A percentile compares a stretch with the other conserved stretches of the same genome.
These are phyloP conservation scores for Cosmopolites sordidus DNA, from an alignment of 2,888 invertebrate genomes.

Conservation along the genomic window DNA sequence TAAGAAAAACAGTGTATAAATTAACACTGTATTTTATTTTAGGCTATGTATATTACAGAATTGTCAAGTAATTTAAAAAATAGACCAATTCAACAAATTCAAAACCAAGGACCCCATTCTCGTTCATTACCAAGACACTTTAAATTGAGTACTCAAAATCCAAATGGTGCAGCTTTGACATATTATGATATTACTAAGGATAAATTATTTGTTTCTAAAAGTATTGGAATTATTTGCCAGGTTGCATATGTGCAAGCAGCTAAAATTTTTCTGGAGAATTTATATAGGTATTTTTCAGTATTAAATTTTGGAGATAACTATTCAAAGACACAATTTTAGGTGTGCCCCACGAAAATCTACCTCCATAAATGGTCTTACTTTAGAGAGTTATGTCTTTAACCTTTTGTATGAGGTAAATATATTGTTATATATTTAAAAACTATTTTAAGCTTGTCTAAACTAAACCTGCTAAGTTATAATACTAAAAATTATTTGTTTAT, in stretches of 20 bases:
- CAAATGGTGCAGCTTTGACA: constrained; percentile 68
- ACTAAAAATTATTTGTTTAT: not conserved
- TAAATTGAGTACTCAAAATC: constrained; percentile 69
- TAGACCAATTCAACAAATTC: constrained; percentile 56
- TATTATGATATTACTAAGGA: constrained; percentile 94
- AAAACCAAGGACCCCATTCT: constrained; percentile 64
- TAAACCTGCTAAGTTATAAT: no score
- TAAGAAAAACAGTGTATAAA: not conserved
- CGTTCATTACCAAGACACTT: constrained; percentile 86
- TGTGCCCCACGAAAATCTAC: constrained; percentile 75
- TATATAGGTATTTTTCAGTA: constrained; percentile 85
- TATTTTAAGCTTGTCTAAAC: not conserved
- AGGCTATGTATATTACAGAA: constrained; percentile 78
- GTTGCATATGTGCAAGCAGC: constrained; percentile 86
- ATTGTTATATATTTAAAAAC: not conserved
- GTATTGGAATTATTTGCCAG: constrained; percentile 85
- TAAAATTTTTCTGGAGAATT: constrained; percentile 79
- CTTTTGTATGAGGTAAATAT: constrained; percentile 79
- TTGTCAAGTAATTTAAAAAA: constrained; percentile 75
- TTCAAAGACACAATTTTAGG: constrained; percentile 62
- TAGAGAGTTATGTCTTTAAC: constrained; percentile 94
- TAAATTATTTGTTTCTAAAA: constrained; percentile 91
- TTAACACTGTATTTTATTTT: constrained; percentile 4
- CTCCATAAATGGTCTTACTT: constrained; percentile 61
- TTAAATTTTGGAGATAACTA: not conserved